Evolutionary conservation across 2,113 vertebrate species (phyloP).

Genomic region (Plotosus lineatus): DNA sequence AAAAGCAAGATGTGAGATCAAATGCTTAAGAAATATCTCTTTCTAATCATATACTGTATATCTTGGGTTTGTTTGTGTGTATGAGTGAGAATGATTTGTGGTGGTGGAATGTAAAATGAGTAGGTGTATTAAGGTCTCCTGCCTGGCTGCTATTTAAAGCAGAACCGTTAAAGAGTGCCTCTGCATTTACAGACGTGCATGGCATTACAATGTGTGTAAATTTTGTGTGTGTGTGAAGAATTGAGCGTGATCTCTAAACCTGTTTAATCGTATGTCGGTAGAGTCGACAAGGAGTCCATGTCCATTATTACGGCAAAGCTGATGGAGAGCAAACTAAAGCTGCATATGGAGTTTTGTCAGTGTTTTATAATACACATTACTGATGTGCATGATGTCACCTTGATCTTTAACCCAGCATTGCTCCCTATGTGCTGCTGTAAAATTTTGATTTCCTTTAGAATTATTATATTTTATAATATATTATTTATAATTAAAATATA

Average conservation of each 20-base stretch:
- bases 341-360: neutral
- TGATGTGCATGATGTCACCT: neutral
- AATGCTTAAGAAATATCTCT: neutral
- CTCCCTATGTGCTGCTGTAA: neutral
- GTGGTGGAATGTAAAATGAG: neutral
- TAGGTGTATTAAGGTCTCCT: neutral
- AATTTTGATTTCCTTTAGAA: neutral
- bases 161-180: neutral
- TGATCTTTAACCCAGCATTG: neutral
- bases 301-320: neutral
- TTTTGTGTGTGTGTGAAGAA: neutral
- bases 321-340: neutral
- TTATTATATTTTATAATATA: neutral
- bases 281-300: neutral
- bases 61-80: neutral
- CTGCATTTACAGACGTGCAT: conserved; percentile 29
- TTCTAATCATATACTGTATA: neutral
- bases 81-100: neutral
- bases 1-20: neutral
- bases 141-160: neutral
- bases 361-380: neutral
- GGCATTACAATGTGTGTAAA: conserved; percentile 28
- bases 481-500: neutral
- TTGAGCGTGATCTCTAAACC: neutral
- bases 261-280: neutral